Evolutionary conservation across 2,113 vertebrate genomes (phyloP).

Genomic region (Engystomops pustulosus): DNA sequence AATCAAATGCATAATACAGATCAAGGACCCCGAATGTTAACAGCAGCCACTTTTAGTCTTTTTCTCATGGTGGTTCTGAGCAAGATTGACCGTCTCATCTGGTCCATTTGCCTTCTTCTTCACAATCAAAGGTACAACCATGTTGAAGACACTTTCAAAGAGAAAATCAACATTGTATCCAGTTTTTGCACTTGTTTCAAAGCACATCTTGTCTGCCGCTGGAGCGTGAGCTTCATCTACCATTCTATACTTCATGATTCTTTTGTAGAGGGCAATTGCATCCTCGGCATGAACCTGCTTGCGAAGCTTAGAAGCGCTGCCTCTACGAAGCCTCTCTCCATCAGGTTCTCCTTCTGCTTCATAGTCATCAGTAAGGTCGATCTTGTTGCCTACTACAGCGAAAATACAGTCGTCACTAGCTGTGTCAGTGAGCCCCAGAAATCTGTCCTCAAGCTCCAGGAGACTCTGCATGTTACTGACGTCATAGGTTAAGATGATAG

Average conservation of each 20-base stretch:
- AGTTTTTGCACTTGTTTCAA: slow-evolving; percentile 95
- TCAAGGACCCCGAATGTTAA: slow-evolving; percentile 50
- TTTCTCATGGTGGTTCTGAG: slow-evolving; percentile 69
- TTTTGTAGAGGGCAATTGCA: slow-evolving; percentile 82
- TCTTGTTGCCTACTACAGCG: slow-evolving; percentile 92
- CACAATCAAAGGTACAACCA: slow-evolving; percentile 85
- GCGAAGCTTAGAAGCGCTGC: slow-evolving; percentile 63
- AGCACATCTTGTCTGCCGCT: slow-evolving; percentile 90
- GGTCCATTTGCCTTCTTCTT: slow-evolving; percentile 80
- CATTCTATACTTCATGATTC: slow-evolving; percentile 88
- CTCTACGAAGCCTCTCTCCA: slow-evolving; percentile 45
- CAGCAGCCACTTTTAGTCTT: slow-evolving; percentile 75
- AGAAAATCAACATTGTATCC: slow-evolving; percentile 89
- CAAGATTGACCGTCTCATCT: slow-evolving; percentile 83
- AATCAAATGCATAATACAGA: background rate
- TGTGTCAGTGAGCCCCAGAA: slow-evolving; percentile 91
- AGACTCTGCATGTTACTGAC: slow-evolving; percentile 90
- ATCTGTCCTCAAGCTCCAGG: slow-evolving; percentile 90
- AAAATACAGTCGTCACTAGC: slow-evolving; percentile 91
- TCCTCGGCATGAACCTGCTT: slow-evolving; percentile 85
- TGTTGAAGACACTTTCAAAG: slow-evolving; percentile 91
- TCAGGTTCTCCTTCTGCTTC: slow-evolving; percentile 57
- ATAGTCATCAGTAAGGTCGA: slow-evolving; percentile 81
- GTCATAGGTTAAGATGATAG: slow-evolving; percentile 91
- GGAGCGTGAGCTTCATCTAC: slow-evolving; percentile 83